Conservation (phyloP, 2,888 invertebrate genomes). For the Apantesis nais region DNA sequence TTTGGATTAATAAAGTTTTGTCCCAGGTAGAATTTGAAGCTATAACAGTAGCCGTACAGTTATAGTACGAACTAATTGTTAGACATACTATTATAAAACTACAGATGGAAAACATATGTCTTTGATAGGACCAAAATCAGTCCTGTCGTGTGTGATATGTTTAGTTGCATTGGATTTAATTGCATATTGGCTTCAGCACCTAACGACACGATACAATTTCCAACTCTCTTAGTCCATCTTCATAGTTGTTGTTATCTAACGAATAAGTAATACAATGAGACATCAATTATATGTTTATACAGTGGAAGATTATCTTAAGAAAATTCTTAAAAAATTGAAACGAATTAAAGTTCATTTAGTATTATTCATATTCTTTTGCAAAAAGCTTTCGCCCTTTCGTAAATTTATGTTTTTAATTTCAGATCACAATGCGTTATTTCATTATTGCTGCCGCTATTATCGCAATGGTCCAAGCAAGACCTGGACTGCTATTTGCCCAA, state of each 20-base stretch:
- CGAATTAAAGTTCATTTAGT: background rate
- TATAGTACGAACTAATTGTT: background rate
- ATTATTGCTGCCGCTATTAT: conserved; percentile 67
- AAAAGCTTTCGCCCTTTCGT: background rate
- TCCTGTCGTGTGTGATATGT: no score
- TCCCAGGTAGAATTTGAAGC: no score
- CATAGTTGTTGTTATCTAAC: background rate
- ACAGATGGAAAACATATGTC: background rate
- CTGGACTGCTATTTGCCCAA: conserved; percentile 78
- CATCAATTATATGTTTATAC: background rate
- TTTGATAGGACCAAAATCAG: no score
- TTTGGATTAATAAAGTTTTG: no score
- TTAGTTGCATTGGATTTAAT: no score
- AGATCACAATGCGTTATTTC: conserved; percentile 68
- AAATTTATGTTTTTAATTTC: conserved; percentile 17
- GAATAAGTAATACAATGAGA: background rate
- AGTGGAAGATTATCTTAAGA: background rate
- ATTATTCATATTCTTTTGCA: background rate
- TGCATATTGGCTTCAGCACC: no score
- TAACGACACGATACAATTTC: no score
- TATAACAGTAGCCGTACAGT: no score
- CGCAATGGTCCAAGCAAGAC: conserved; percentile 76
- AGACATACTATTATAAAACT: background rate
- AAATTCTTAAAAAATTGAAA: background rate
- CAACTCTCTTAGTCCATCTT: background rate